phyloP scores from a whole-genome alignment of 1,140 invertebrate genomes.

The Dendroctonus valens region DNA sequence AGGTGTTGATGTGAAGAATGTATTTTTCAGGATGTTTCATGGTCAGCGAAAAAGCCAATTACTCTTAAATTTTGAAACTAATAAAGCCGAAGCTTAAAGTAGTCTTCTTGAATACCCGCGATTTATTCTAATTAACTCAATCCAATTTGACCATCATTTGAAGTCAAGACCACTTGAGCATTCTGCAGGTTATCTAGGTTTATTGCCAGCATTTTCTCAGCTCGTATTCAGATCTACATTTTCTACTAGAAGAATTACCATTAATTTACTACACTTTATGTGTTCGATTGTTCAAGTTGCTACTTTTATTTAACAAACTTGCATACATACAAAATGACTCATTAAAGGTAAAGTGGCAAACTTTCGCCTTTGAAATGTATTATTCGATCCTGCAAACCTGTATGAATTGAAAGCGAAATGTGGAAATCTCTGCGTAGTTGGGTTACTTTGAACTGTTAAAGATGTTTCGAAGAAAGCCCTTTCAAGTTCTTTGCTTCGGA shows the following conservation, averaged over 20 bases:
- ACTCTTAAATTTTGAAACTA: no score
- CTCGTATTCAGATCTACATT: conserved; percentile 14
- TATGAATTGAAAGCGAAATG: background rate
- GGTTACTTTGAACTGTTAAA: no score
- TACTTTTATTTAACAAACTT: conserved; percentile 11
- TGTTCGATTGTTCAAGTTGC: conserved; percentile 12
- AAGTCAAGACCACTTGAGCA: conserved; percentile 5
- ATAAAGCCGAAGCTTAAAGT: no score
- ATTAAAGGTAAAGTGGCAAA: conserved; percentile 15
- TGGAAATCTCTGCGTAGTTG: no score
- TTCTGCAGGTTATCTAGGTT: conserved; percentile 21
- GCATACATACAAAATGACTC: conserved; percentile 18
- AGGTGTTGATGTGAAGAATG: background rate
- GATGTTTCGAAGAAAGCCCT: no score
- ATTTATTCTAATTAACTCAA: no score
- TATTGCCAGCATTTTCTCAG: conserved; percentile 1
- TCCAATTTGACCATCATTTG: background rate
- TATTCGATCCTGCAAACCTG: no score
- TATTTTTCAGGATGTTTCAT: background rate
- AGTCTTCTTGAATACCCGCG: no score
- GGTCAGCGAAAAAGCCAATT: background rate
- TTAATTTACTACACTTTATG: conserved; percentile 18
- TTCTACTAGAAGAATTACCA: conserved; percentile 16
- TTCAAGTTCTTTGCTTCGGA: no score
- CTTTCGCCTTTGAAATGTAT: conserved; percentile 9